These are phyloP conservation scores for Dynastes hyllus DNA, from an alignment of 2,888 invertebrate species.

Conservation along the genomic window DNA sequence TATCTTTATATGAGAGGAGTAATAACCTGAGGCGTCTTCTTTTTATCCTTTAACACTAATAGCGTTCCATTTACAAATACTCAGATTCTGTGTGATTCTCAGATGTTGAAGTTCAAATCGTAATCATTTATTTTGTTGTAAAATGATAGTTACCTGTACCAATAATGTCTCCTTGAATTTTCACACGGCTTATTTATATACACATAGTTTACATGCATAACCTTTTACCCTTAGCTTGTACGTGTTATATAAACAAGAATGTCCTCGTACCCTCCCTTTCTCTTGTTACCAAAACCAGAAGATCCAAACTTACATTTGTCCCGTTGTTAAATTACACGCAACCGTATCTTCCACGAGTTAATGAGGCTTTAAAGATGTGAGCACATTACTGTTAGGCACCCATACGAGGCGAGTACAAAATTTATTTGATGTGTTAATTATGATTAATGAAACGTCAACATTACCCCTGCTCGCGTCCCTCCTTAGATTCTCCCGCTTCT, in stretches of 20 bases:
- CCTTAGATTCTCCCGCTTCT: not conserved
- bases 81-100: no score
- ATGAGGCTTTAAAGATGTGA: conserved; percentile 37
- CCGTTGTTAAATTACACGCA: conserved; percentile 34
- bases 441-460: conserved; percentile 53
- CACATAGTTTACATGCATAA: not conserved
- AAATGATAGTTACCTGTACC: no score
- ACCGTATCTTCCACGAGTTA: conserved; percentile 8
- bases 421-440: conserved; percentile 52
- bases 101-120: no score
- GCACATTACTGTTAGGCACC: conserved; percentile 7
- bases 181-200: not conserved
- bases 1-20: no score
- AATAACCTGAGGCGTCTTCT: no score
- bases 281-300: no score
- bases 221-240: conserved; percentile 9
- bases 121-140: no score
- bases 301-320: not conserved
- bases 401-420: conserved; percentile 29
- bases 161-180: not conserved
- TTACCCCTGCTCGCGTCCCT: conserved; percentile 10
- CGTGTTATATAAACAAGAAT: no score
- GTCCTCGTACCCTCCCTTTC: no score
- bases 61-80: no score
- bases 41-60: no score